Percentiles rank a stretch among this genome's conserved stretches.
phyloP scores from a whole-genome alignment of 1,140 invertebrate species.

The Drosophila jambulina region DNA sequence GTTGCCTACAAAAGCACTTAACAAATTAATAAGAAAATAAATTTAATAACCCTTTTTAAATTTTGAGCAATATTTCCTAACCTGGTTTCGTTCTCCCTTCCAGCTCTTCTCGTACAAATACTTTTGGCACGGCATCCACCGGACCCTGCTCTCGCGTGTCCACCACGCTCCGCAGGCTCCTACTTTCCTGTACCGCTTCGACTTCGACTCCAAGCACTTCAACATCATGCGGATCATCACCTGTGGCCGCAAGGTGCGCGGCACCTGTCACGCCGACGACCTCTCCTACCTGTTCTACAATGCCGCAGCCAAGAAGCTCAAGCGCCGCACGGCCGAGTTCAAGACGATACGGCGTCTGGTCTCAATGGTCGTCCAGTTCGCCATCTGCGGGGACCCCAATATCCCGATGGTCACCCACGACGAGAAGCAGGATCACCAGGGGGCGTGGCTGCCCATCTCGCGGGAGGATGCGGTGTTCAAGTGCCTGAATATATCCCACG shows the following conservation, averaged over 20 bases:
- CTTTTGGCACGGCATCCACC: conserved; percentile 85
- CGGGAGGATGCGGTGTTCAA: conserved; percentile 70
- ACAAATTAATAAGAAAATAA: not conserved
- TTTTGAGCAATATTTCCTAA: not conserved
- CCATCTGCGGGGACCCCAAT: conserved; percentile 83
- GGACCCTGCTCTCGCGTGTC: conserved; percentile 74
- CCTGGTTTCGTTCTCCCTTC: conserved; percentile 1
- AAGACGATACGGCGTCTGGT: conserved; percentile 82
- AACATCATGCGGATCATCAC: conserved; percentile 85
- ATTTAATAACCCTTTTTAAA: not conserved
- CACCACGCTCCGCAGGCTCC: conserved; percentile 77
- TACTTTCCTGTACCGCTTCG: conserved; percentile 86
- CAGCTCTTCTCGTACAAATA: conserved; percentile 84
- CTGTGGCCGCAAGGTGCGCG: conserved; percentile 79
- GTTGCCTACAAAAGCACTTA: not conserved
- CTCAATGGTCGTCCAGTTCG: conserved; percentile 85
- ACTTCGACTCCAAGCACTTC: conserved; percentile 83
- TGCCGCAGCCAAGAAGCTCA: conserved; percentile 84
- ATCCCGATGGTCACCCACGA: conserved; percentile 54
- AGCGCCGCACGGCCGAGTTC: conserved; percentile 78
- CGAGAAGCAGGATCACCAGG: conserved; percentile 18
- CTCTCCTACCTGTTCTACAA: conserved; percentile 88
- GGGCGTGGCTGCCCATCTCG: conserved; percentile 65
- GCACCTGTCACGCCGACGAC: conserved; percentile 88
- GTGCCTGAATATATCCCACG: conserved; percentile 85